Evolutionary conservation across 92 coral and sea anemone genomes (phyloP), one percentile per base, ranked within the genome.

Genomic region (Galaxea fascicularis): DNA sequence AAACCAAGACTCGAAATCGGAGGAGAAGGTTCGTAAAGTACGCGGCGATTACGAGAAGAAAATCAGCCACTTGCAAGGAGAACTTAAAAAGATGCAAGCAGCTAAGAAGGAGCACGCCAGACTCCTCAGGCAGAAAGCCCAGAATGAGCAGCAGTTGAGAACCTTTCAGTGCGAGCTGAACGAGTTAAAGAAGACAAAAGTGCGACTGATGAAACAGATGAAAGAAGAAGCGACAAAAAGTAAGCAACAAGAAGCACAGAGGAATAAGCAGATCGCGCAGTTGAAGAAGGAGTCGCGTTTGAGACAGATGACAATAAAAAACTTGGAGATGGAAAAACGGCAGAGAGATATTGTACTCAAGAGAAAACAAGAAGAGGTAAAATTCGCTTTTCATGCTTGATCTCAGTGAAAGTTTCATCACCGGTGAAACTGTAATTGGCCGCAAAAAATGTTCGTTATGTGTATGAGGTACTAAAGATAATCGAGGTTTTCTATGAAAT

Each of bases 191-290:
- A 96, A 85, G 69, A 93, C 91, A 21, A 90, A 93, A 88, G 99
- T 95, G 49, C 93, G 94, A 20, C 80, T 96, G 45, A 94, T 94
- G 98, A 91, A 95, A 29, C 99, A 96, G 86, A 96, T 96, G 99
- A 96, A 96, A 65, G 99, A 96, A 20, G 99, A 96, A 51, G 83
- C 90, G 58, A 90, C 98, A 12, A 94, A 92, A 84, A 96, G 86
- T 89, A 96, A 96, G 79, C 94, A 94, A 56, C 91, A 92, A 72
- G 99, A 96, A 77, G 89, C 95, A 49, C 89, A 77, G 52, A 86
- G 95, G 82, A 93, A 90, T 56, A 90, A 93, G 79, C 88, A 96
- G 78, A 94, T 96, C 51, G 92, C 98, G 0, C 99, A 96, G 74
- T 89, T 96, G 27, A 96, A 90, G 94, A 94, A 94, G 53, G 97